These are phyloP conservation scores for Apodemia duryi DNA, from an alignment of 2,888 invertebrate species.

Conservation along the genomic window DNA sequence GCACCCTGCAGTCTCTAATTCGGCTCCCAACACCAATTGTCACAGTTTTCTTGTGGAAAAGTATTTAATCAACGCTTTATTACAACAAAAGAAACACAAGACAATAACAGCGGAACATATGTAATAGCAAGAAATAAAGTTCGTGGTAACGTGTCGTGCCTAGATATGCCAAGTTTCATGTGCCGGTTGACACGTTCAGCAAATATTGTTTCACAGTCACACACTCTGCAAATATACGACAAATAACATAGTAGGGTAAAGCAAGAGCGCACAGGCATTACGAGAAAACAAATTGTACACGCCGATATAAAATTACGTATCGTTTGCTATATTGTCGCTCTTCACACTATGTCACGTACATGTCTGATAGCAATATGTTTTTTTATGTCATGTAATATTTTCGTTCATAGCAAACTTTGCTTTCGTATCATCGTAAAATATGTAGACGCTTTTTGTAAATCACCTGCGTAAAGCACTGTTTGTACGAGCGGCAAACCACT, in stretches of 20 bases:
- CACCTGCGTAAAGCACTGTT: constrained; percentile 13
- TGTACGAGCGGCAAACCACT: not conserved
- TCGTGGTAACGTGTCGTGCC: constrained; percentile 63
- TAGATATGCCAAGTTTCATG: constrained; percentile 70
- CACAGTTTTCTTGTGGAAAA: constrained; percentile 46
- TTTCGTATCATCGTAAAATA: not conserved
- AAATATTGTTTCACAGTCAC: constrained; percentile 73
- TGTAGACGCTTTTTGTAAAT: not conserved
- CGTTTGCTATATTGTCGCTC: constrained; percentile 48
- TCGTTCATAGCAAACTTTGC: constrained; percentile 6
- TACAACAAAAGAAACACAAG: constrained; percentile 61
- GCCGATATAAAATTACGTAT: constrained; percentile 65
- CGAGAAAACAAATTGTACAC: constrained; percentile 51
- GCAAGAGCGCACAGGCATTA: constrained; percentile 65
- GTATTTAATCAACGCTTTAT: constrained; percentile 68
- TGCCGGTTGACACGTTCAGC: constrained; percentile 71
- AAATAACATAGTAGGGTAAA: constrained; percentile 50
- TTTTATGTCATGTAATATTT: constrained; percentile 19
- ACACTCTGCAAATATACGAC: constrained; percentile 67
- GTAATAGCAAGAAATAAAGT: constrained; percentile 67
- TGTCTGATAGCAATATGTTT: constrained; percentile 40
- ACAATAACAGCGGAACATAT: constrained; percentile 61
- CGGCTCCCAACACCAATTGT: constrained; percentile 47
- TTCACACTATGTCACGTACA: constrained; percentile 55
- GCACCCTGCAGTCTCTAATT: constrained; percentile 57